Conservation (phyloP, 2,888 invertebrate genomes). For the Diarsia rubi region DNA sequence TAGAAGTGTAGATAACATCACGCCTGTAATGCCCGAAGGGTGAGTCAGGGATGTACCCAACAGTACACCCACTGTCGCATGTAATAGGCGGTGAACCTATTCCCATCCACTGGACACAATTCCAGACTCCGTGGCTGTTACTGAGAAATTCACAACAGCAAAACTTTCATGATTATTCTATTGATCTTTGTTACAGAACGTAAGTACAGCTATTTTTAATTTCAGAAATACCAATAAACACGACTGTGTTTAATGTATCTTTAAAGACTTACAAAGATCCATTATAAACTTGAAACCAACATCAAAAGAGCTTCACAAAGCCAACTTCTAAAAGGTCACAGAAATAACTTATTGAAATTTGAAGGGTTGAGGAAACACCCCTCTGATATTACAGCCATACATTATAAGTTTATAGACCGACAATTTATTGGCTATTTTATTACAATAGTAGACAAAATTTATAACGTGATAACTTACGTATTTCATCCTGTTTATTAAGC, state of each 20-base stretch:
- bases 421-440: conserved; percentile 88
- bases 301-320: conserved; percentile 35
- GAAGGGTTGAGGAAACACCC: conserved; percentile 77
- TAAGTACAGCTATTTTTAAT: background rate
- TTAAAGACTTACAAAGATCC: too few species aligned
- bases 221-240: background rate
- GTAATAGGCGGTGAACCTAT: too few species aligned
- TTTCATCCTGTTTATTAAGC: conserved; percentile 78
- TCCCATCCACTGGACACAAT: too few species aligned
- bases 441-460: conserved; percentile 86
- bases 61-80: too few species aligned
- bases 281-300: conserved; percentile 17
- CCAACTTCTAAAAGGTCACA: conserved; percentile 38
- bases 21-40: too few species aligned
- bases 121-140: too few species aligned
- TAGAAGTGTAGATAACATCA: too few species aligned
- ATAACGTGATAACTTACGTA: conserved; percentile 87
- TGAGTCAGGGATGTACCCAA: too few species aligned
- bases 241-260: too few species aligned
- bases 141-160: too few species aligned
- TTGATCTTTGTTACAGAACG: background rate
- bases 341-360: conserved; percentile 58
- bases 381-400: conserved; percentile 64
- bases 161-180: too few species aligned
- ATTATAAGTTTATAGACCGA: conserved; percentile 77